These are phyloP conservation scores for Odontocolon sp. DNA, from an alignment of 2,888 invertebrate genomes.

Conservation along the genomic window DNA sequence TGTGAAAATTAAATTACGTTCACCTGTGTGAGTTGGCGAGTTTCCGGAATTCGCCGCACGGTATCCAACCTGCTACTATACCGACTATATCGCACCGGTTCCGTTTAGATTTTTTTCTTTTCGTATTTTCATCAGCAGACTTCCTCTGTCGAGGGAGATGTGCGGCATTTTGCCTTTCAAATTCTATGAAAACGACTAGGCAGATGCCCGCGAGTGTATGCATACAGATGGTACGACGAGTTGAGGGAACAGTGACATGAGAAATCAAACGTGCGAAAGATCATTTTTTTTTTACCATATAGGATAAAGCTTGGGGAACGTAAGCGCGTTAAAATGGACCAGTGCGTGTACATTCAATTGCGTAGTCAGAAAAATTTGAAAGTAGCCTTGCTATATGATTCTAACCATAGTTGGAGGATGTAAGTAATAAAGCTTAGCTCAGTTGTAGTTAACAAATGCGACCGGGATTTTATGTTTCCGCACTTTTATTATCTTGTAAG, in stretches of 20 bases:
- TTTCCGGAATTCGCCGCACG: neutral
- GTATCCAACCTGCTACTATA: neutral
- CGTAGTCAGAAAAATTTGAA: too few species aligned
- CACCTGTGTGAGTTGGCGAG: neutral
- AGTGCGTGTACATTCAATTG: too few species aligned
- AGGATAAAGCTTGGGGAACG: too few species aligned
- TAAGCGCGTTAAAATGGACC: too few species aligned
- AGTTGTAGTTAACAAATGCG: too few species aligned
- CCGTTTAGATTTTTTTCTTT: conserved; percentile 21
- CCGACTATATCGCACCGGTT: neutral
- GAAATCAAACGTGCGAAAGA: neutral
- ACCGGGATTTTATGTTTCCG: too few species aligned
- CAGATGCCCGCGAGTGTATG: neutral
- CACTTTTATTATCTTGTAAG: neutral
- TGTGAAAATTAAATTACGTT: conserved; percentile 50
- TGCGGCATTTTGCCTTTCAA: conserved; percentile 51
- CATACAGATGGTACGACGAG: too few species aligned
- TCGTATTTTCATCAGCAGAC: neutral
- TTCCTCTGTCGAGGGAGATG: conserved; percentile 1
- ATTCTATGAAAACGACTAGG: conserved; percentile 56
- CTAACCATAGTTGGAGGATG: too few species aligned
- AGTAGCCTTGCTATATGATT: too few species aligned
- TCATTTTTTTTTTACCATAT: too few species aligned
- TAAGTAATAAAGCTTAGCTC: too few species aligned
- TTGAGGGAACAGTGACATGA: too few species aligned